Percentiles rank a stretch among this genome's conserved stretches.
These are phyloP conservation scores for Dorcus hopei DNA, from an alignment of 2,888 invertebrate species.

Conservation along the genomic window DNA sequence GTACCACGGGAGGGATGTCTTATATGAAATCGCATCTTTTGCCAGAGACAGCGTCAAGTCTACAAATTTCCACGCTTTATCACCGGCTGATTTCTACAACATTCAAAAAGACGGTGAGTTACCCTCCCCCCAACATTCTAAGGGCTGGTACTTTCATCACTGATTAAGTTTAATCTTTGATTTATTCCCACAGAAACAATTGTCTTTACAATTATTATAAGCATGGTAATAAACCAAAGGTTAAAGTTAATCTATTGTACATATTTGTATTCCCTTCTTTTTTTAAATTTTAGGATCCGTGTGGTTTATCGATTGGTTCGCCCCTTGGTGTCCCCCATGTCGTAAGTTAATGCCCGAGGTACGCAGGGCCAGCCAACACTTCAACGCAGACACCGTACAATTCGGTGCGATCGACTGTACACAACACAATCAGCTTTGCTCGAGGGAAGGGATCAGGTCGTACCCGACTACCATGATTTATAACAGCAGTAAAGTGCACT, in stretches of 20 bases:
- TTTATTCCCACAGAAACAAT: too few species aligned
- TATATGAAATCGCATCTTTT: conserved; percentile 61
- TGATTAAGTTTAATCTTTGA: too few species aligned
- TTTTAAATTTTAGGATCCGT: conserved; percentile 35
- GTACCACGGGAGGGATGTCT: conserved; percentile 61
- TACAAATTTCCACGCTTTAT: conserved; percentile 60
- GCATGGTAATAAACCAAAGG: too few species aligned
- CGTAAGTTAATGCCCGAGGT: conserved; percentile 66
- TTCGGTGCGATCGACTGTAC: conserved; percentile 72
- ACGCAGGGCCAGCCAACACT: conserved; percentile 57
- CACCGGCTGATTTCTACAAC: conserved; percentile 59
- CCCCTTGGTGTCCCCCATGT: conserved; percentile 79
- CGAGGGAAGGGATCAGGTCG: conserved; percentile 57
- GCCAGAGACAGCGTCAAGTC: conserved; percentile 59
- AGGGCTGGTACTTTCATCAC: too few species aligned
- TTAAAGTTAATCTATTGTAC: too few species aligned
- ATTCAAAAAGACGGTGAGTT: conserved; percentile 53
- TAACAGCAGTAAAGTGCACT: conserved; percentile 55
- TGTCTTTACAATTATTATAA: too few species aligned
- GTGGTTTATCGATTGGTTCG: conserved; percentile 75
- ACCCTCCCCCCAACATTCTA: too few species aligned
- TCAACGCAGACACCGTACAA: conserved; percentile 49
- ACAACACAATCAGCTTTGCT: conserved; percentile 57
- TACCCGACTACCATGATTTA: conserved; percentile 71
- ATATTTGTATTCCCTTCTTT: too few species aligned